Percentiles rank a stretch among this genome's conserved stretches.
phyloP scores from a whole-genome alignment of 2,797 vertebrate species.

The Smutsia temminckii region DNA sequence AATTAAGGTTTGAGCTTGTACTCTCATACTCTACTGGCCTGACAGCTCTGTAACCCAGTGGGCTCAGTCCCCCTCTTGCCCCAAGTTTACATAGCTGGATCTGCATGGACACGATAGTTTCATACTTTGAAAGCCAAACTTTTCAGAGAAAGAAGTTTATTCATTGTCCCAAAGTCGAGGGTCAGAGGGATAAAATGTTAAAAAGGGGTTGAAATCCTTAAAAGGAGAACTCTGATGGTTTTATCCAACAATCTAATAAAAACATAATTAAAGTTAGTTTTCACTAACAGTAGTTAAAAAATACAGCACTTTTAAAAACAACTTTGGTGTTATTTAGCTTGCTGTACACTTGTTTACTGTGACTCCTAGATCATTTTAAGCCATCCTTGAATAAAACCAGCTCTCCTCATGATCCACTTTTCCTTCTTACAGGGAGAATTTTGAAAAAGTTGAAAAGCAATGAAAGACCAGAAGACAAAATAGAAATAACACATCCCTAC shows the following conservation, averaged over 20 bases:
- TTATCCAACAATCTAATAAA: not conserved
- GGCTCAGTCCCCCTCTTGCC: not conserved
- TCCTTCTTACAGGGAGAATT: not conserved
- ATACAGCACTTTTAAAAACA: too few relatives aligned
- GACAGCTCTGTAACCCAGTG: not conserved
- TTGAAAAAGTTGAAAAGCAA: not conserved
- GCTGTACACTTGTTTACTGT: not conserved
- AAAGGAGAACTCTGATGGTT: not conserved
- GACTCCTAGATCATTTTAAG: not conserved
- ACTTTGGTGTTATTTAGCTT: not conserved
- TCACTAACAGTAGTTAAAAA: not conserved
- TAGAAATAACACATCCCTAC: not conserved
- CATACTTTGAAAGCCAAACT: not conserved
- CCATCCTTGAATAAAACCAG: not conserved
- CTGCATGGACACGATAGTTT: not conserved
- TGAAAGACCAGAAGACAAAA: not conserved
- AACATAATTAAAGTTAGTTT: not conserved
- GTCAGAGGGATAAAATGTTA: constrained; percentile 31
- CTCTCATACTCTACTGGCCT: not conserved
- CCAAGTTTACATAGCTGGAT: not conserved
- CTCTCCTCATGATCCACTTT: not conserved
- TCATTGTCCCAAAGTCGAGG: not conserved
- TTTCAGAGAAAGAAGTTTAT: constrained; percentile 47
- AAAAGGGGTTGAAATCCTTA: constrained; percentile 36
- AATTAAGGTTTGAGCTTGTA: constrained; percentile 31